Conservation (phyloP, 2,888 invertebrate genomes). For the Xestia sexstrigata region DNA sequence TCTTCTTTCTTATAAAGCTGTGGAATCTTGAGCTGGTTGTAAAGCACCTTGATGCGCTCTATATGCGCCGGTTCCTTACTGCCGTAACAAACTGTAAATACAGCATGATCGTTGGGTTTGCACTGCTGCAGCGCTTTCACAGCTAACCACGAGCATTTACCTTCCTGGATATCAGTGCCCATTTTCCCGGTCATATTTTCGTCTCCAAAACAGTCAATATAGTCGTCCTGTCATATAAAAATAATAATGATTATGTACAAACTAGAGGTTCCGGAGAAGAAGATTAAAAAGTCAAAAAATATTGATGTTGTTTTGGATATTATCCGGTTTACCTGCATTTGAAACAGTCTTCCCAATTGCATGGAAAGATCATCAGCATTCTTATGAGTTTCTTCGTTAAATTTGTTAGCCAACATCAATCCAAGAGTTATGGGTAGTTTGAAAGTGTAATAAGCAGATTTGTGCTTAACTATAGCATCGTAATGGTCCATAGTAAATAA, state of each 20-base stretch:
- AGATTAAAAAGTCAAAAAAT: not conserved
- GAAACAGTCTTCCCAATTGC: constrained; percentile 97
- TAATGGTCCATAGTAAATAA: constrained; percentile 95
- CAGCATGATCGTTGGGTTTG: constrained; percentile 90
- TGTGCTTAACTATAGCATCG: constrained; percentile 95
- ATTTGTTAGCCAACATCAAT: constrained; percentile 94
- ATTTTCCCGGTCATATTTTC: constrained; percentile 95
- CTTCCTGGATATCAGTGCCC: constrained; percentile 97
- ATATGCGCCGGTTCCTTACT: constrained; percentile 92
- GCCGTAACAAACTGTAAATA: constrained; percentile 94
- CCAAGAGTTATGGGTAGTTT: constrained; percentile 96
- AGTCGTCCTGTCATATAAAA: constrained; percentile 93
- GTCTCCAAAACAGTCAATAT: constrained; percentile 96
- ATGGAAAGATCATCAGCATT: constrained; percentile 94
- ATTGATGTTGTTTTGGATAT: not conserved
- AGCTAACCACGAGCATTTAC: constrained; percentile 98
- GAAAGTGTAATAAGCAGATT: constrained; percentile 97
- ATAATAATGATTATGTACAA: not conserved
- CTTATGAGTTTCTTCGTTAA: constrained; percentile 92
- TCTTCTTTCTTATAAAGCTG: constrained; percentile 93
- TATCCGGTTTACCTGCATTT: constrained; percentile 93
- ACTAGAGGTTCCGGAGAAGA: not conserved
- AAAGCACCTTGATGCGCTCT: constrained; percentile 81
- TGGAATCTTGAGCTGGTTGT: constrained; percentile 92
- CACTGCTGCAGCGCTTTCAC: constrained; percentile 95